A percentile compares a stretch with the other conserved stretches of the same genome.
Conservation (phyloP, 2,113 vertebrate genomes). For the Oreochromis niloticus region DNA sequence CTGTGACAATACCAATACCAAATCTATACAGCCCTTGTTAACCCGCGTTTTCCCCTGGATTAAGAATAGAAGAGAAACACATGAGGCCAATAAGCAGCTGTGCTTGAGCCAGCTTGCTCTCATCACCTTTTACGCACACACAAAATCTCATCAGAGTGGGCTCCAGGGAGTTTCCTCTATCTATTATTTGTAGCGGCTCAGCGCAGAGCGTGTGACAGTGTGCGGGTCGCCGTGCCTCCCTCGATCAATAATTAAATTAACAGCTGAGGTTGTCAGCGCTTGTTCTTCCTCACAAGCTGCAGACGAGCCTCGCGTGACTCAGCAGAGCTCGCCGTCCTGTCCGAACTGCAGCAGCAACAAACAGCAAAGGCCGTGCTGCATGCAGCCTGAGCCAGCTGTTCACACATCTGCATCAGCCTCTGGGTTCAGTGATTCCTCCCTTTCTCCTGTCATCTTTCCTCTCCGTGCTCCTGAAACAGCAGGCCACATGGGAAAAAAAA, state of each 20-base stretch:
- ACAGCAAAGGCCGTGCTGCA: neutral
- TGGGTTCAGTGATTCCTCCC: neutral
- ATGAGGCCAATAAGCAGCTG: neutral
- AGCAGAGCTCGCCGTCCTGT: neutral
- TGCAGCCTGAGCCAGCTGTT: neutral
- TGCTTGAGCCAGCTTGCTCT: neutral
- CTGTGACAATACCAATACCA: neutral
- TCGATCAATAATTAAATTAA: slow-evolving; percentile 18
- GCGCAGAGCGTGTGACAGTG: neutral
- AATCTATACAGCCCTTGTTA: neutral
- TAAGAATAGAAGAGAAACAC: neutral
- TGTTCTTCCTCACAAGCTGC: neutral
- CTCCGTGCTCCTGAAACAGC: neutral
- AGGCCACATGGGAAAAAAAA: neutral
- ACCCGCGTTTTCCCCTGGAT: neutral
- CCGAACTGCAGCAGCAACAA: neutral
- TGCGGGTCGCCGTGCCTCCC: neutral
- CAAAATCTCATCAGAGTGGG: neutral
- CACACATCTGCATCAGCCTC: neutral
- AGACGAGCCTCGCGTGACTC: slow-evolving; percentile 7
- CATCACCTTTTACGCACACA: neutral
- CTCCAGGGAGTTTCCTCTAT: neutral
- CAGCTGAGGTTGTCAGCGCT: slow-evolving; percentile 7
- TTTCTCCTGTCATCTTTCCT: neutral
- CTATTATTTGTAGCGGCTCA: neutral